A percentile compares a stretch with the other conserved stretches of the same genome.
Conservation (phyloP, 2,797 vertebrate species). For the Oryzias dopingdopingensis region DNA sequence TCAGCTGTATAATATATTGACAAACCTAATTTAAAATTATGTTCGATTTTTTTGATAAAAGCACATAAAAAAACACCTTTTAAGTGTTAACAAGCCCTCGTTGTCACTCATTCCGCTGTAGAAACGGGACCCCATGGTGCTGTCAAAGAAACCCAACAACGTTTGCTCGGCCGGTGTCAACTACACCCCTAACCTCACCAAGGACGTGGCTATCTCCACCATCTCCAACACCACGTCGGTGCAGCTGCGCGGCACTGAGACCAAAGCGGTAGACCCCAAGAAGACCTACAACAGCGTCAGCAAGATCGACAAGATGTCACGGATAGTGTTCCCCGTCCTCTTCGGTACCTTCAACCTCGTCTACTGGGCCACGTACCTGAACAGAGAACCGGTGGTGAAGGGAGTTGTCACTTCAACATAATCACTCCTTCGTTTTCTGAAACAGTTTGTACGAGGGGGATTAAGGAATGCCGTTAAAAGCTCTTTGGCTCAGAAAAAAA, state of each 20-base stretch:
- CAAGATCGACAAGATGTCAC: constrained; percentile 94
- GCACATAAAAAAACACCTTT: not conserved
- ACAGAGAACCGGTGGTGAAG: constrained; percentile 88
- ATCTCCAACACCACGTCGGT: constrained; percentile 79
- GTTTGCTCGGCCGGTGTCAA: constrained; percentile 82
- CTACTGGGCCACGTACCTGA: constrained; percentile 94
- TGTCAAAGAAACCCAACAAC: constrained; percentile 84
- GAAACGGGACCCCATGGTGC: constrained; percentile 86
- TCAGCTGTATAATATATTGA: too few relatives aligned
- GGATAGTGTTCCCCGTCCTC: constrained; percentile 89
- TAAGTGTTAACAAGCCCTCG: not conserved
- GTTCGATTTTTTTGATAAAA: too few relatives aligned
- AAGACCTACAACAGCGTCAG: constrained; percentile 97
- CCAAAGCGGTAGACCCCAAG: constrained; percentile 85
- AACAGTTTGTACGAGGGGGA: constrained; percentile 13
- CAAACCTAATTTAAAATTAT: too few relatives aligned
- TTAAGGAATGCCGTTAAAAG: constrained; percentile 3
- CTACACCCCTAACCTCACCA: constrained; percentile 85
- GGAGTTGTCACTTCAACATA: constrained; percentile 82
- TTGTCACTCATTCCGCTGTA: constrained; percentile 46
- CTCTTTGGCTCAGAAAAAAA: constrained; percentile 20
- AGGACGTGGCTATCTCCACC: constrained; percentile 83
- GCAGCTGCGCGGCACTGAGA: constrained; percentile 77
- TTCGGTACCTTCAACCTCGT: constrained; percentile 94
- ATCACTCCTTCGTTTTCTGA: constrained; percentile 24